Conservation (phyloP, 1,140 invertebrate species). For the Wiebesia pumilae region DNA sequence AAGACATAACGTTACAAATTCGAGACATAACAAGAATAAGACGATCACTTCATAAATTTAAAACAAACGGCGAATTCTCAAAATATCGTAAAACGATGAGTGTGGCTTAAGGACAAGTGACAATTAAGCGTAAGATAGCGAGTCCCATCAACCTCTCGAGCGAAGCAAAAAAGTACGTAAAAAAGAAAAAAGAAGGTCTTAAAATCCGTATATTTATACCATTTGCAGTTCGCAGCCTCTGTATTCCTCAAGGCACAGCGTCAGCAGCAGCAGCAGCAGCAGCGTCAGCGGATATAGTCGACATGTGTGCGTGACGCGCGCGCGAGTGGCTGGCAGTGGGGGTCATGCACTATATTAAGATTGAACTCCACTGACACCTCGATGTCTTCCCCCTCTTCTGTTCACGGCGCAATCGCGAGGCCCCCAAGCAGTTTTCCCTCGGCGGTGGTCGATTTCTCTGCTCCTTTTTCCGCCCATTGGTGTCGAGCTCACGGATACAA, state of each 20-base stretch:
- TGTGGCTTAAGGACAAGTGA: too few species aligned
- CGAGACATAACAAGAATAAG: too few species aligned
- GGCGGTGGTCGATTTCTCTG: constrained; percentile 30
- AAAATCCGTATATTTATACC: constrained; percentile 49
- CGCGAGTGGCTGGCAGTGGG: constrained; percentile 67
- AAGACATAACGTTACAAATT: too few species aligned
- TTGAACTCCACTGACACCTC: constrained; percentile 75
- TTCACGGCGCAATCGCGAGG: background rate
- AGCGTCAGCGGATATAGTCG: constrained; percentile 45
- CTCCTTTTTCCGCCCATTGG: background rate
- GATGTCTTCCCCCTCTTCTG: constrained; percentile 36
- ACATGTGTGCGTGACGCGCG: constrained; percentile 11
- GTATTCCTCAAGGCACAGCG: constrained; percentile 40
- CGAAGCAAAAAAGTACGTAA: background rate
- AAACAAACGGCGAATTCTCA: too few species aligned
- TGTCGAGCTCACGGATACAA: background rate
- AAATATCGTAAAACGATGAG: too few species aligned
- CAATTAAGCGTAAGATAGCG: too few species aligned
- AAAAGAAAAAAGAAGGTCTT: background rate
- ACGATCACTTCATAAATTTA: too few species aligned
- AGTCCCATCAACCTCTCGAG: background rate
- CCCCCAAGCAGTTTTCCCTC: background rate
- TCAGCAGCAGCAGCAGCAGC: background rate
- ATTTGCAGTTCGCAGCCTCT: constrained; percentile 38
- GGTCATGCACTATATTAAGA: constrained; percentile 75